Base-by-base conservation (phyloP, 2,113 vertebrate genomes). In the Cynopterus brachyotis region DNA sequence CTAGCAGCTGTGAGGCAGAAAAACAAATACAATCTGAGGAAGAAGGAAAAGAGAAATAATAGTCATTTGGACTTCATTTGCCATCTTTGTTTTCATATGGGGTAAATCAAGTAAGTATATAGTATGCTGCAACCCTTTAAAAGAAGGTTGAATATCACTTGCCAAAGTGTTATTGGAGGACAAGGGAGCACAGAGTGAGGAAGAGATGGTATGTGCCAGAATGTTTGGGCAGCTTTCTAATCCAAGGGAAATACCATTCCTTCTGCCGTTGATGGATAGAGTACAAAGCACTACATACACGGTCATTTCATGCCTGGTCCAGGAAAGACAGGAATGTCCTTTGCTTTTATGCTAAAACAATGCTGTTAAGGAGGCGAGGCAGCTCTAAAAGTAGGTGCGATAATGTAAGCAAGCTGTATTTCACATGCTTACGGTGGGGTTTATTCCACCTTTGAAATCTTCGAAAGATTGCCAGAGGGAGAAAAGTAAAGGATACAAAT, bases 211-310 rank as follows among this genome's bases (percentile, higher is more conserved):
- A 5, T 75, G 37, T 50, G 53, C 76, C 66, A 78, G 70, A 45
- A 57, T 45, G n/a, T 88, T 62, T 95, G 55, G 76, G 80, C 78
- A 88, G 5, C 78, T 60, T 91, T 89, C 50, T 81, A 10, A 59
- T 70, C 60, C 73, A 91, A 59, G 57, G 50, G 82, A 89, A 94
- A 94, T 60, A 62, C 16, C 19, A 4, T 90, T 97, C 45, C 40
- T 86, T 78, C 64, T 94, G 57, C 26, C 91, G 17, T 67, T 73
- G 32, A 60, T 89, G 64, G 75, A 55, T 69, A 87, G 35, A 78
- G 30, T 72, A 42, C 62, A 81, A 47, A 82, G 94, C 8, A 10
- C 35, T 62, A 16, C 32, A 16, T 35, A 35, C 3, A 40, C 37
- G 15, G n/a, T 73, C 40, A n/a, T 82, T 67, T 37, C 75, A 22